These are phyloP conservation scores for Hermodice carunculata DNA, from an alignment of 2,888 invertebrate genomes.

Conservation along the genomic window DNA sequence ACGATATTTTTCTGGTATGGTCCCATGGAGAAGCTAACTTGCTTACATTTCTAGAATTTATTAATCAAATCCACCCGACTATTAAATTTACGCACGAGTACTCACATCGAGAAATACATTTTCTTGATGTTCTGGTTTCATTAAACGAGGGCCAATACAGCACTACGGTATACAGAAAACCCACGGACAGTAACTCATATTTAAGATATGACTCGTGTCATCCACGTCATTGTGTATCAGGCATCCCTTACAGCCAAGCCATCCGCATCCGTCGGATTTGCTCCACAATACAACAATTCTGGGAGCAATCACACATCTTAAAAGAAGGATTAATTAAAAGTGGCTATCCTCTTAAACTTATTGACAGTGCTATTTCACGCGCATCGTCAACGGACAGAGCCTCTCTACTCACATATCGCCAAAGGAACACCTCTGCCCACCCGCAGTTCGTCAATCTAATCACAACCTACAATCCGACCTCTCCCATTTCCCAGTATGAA, in stretches of 20 bases:
- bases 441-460: too few relatives aligned
- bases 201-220: background rate
- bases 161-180: constrained; percentile 1
- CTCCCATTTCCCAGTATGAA: too few relatives aligned
- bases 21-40: background rate
- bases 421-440: too few relatives aligned
- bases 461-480: too few relatives aligned
- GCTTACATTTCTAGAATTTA: background rate
- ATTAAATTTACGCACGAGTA: background rate
- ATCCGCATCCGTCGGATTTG: background rate
- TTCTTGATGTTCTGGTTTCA: background rate
- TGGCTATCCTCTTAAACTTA: too few relatives aligned
- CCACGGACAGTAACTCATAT: background rate
- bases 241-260: background rate
- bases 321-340: too few relatives aligned
- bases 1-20: background rate
- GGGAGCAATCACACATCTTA: too few relatives aligned
- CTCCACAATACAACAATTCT: background rate
- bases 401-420: too few relatives aligned
- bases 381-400: too few relatives aligned
- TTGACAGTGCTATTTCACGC: too few relatives aligned
- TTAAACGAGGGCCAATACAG: background rate
- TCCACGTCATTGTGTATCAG: background rate
- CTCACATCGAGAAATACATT: background rate
- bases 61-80: background rate